These are phyloP conservation scores for Coreoperca whiteheadi DNA, from an alignment of 2,113 vertebrate species.

Conservation along the genomic window DNA sequence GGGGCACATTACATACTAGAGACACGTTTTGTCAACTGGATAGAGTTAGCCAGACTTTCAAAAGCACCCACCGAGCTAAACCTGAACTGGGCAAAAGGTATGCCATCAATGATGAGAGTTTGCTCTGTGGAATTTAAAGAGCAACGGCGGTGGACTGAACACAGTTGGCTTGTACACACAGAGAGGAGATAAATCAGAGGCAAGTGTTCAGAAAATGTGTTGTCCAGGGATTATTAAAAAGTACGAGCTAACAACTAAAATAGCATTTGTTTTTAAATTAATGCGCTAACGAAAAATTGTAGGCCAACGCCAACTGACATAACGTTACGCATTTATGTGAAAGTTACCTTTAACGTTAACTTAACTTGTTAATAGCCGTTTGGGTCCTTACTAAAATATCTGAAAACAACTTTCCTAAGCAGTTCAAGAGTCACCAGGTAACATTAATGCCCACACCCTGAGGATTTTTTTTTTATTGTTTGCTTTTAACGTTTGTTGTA, in stretches of 20 bases:
- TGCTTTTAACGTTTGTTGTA: too few species aligned
- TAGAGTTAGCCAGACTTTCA: background rate
- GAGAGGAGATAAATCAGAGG: conserved; percentile 41
- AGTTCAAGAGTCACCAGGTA: background rate
- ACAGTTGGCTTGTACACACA: conserved; percentile 23
- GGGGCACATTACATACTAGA: conserved; percentile 32
- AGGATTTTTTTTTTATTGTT: background rate
- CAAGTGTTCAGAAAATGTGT: conserved; percentile 40
- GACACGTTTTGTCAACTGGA: background rate
- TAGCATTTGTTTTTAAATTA: background rate
- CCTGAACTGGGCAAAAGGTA: background rate
- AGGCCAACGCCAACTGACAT: too few species aligned
- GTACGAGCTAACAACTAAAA: conserved; percentile 11
- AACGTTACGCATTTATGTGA: too few species aligned
- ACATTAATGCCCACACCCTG: background rate
- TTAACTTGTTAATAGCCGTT: background rate
- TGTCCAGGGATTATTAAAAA: conserved; percentile 24
- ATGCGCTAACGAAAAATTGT: background rate
- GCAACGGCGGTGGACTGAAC: conserved; percentile 19
- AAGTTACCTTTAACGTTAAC: too few species aligned
- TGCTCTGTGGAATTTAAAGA: conserved; percentile 47
- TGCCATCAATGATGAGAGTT: background rate
- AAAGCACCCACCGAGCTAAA: background rate
- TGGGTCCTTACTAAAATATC: background rate
- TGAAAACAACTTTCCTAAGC: background rate